phyloP scores from a whole-genome alignment of 30 jellyfish, hydroid and myxozoan species.

The Hydra vulgaris region DNA sequence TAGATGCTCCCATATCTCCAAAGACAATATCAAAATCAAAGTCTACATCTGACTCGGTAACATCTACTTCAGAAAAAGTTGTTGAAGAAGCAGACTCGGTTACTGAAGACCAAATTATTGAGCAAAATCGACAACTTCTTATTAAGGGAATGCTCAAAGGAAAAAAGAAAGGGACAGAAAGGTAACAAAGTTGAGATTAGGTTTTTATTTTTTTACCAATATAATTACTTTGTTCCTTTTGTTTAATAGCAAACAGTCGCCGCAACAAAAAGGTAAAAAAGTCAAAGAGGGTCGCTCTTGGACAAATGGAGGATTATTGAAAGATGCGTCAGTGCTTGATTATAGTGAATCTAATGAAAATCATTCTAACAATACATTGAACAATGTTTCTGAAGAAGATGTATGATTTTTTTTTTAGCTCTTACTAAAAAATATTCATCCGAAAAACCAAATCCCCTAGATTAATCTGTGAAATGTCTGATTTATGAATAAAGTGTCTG shows the following conservation, averaged over 20 bases:
- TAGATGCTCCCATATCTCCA: conserved; percentile 19
- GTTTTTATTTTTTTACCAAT: too few relatives aligned
- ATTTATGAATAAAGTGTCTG: too few relatives aligned
- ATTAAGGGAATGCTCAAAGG: conserved; percentile 81
- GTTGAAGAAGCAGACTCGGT: conserved; percentile 18
- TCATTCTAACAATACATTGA: conserved; percentile 24
- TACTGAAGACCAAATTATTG: conserved; percentile 67
- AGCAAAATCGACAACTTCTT: conserved; percentile 48
- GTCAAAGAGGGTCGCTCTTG: conserved; percentile 67
- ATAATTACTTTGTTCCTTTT: too few relatives aligned
- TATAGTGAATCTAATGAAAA: conserved; percentile 37
- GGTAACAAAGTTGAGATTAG: background rate
- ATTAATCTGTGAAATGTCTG: too few relatives aligned
- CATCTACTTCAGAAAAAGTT: conserved; percentile 5
- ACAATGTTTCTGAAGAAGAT: conserved; percentile 40
- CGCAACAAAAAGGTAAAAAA: conserved; percentile 49
- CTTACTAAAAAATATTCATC: background rate
- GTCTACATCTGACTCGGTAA: background rate
- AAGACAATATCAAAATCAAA: conserved; percentile 22
- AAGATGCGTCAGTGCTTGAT: conserved; percentile 65
- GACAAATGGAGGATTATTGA: conserved; percentile 74
- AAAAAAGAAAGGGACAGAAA: conserved; percentile 32
- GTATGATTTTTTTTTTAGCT: conserved; percentile 36
- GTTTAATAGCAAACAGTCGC: conserved; percentile 4
- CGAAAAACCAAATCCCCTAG: too few relatives aligned